Evolutionary conservation across 2,888 invertebrate genomes (phyloP), one percentile per base, ranked within the genome.

Genomic region (Agonopterix arenella): DNA sequence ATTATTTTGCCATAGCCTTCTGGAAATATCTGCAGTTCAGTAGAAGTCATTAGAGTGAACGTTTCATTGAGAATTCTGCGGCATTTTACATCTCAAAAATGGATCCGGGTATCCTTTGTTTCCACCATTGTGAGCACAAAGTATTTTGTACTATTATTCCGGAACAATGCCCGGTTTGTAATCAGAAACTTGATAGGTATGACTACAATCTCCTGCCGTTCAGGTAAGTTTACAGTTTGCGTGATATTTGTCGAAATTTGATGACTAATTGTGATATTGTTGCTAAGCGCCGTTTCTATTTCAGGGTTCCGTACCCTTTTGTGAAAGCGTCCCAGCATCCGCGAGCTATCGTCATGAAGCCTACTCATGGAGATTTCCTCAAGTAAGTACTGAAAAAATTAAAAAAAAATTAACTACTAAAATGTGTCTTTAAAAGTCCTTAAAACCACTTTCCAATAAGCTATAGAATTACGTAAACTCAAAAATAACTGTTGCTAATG

Each of bases 91-190:
- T 65, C 58, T 55, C 36, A 60, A 80, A 76, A 72, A 92, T 92
- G 90, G 94, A 95, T 90, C 94, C 94, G 66, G 94, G 95, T 68
- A 94, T 97, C 75, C 91, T 96, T 77, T 97, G 97, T 90, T 96
- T 96, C 84, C 95, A 96, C 89, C 97, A 97, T 84, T 97, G 97
- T 80, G 92, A 91, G 52, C 91, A 93, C 57, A 93, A 94, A 86
- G 92, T 97, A 62, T 96, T 97, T 85, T 96, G 96, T 76, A 94
- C 95, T 68, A 84, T 89, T 60, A 90, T 97, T 69, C 96, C 96
- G 46, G 91, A 92, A 68, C 80, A 84, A 60, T 97, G 97, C 76
- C 96, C 96, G 50, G 90, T 93, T 62, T 97, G 97, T 81, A 89
- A 91, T 59, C 89, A 90, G 59, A 81, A 77, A 64, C 68, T 89